A percentile compares a stretch with the other conserved stretches of the same genome.
These are phyloP conservation scores for Murina feae DNA, from an alignment of 2,113 vertebrate genomes.

Conservation along the genomic window DNA sequence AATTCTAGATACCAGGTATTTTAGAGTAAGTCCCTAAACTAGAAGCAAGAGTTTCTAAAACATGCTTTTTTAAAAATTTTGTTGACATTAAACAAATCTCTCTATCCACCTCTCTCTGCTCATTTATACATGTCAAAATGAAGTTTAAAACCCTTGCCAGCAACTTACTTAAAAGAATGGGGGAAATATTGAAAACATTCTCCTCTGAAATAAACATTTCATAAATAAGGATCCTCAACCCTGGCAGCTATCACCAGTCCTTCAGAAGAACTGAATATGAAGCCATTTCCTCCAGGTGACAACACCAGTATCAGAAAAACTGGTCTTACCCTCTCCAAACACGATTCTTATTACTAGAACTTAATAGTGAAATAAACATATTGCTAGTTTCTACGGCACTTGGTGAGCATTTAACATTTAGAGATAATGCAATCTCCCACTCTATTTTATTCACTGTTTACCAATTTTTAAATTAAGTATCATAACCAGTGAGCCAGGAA, in stretches of 20 bases:
- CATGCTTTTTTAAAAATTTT: neutral
- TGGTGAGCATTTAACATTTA: neutral
- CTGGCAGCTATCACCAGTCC: neutral
- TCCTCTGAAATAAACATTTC: neutral
- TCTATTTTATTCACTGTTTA: neutral
- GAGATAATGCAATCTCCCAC: neutral
- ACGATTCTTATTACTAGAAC: neutral
- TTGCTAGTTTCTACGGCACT: neutral
- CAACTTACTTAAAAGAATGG: neutral
- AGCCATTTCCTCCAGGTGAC: neutral
- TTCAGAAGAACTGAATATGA: neutral
- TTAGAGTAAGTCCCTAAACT: neutral
- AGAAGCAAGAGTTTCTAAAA: neutral
- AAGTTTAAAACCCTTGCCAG: neutral
- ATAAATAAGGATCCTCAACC: neutral
- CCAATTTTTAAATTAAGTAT: neutral
- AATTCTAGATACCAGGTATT: neutral
- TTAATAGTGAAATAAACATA: neutral
- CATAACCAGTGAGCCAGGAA: neutral
- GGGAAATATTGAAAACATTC: neutral
- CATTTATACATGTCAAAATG: neutral
- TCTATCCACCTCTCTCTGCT: neutral
- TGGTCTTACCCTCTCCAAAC: neutral
- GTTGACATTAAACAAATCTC: neutral
- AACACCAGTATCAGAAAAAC: neutral